Percentiles rank a stretch among this genome's conserved stretches.
These are phyloP conservation scores for Lasiurus cinereus DNA, from an alignment of 2,113 vertebrate species.

Conservation along the genomic window DNA sequence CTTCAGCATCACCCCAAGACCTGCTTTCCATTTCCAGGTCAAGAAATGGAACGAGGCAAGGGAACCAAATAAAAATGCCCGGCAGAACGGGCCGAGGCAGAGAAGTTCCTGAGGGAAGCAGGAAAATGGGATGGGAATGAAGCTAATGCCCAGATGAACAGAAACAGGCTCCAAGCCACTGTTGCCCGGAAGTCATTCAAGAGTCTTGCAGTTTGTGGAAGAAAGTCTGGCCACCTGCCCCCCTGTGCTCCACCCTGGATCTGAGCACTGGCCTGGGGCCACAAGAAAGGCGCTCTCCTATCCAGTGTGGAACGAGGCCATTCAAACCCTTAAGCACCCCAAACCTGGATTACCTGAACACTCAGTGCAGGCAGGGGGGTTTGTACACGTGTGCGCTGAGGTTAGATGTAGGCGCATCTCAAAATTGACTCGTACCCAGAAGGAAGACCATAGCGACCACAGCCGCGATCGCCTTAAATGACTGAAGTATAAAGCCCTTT, in stretches of 20 bases:
- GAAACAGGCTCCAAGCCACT: slow-evolving; percentile 3
- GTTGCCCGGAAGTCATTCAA: background rate
- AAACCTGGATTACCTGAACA: slow-evolving; percentile 41
- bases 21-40: background rate
- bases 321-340: background rate
- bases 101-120: slow-evolving; percentile 35
- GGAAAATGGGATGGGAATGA: slow-evolving; percentile 30
- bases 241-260: slow-evolving; percentile 1
- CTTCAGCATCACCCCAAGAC: background rate
- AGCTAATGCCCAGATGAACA: background rate
- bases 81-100: background rate
- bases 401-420: slow-evolving; percentile 58
- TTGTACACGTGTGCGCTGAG: background rate
- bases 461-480: slow-evolving; percentile 75
- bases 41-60: background rate
- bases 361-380: background rate
- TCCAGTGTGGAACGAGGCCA: slow-evolving; percentile 21
- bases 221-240: slow-evolving; percentile 61
- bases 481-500: slow-evolving; percentile 75
- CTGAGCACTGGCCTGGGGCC: background rate
- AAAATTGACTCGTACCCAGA: slow-evolving; percentile 27
- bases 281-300: background rate
- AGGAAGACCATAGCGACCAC: slow-evolving; percentile 67
- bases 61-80: background rate
- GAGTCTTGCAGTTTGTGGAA: background rate